phyloP scores from a whole-genome alignment of 2,888 invertebrate genomes.

The Pseudococcus jackbeardsleyi region DNA sequence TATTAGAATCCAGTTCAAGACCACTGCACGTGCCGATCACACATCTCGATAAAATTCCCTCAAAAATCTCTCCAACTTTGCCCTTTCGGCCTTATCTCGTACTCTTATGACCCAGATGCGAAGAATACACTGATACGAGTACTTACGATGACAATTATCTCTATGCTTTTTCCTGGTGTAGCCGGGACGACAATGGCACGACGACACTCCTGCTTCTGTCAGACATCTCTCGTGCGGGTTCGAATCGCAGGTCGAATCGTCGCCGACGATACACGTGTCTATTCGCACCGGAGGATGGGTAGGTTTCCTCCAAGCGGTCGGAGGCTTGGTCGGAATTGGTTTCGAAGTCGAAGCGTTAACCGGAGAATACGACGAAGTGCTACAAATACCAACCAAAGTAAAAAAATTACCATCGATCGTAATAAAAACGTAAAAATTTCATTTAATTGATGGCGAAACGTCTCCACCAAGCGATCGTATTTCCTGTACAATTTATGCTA shows the following conservation, averaged over 20 bases:
- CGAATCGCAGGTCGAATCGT: slow-evolving; percentile 89
- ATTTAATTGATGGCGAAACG: neutral
- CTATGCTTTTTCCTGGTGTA: slow-evolving; percentile 77
- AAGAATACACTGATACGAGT: neutral
- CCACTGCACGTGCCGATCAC: too few species aligned
- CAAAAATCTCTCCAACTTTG: neutral
- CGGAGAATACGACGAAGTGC: slow-evolving; percentile 65
- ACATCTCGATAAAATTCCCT: neutral
- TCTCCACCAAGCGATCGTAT: neutral
- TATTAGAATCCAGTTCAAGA: too few species aligned
- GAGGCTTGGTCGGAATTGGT: slow-evolving; percentile 52
- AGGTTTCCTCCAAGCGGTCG: slow-evolving; percentile 72
- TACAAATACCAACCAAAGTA: neutral
- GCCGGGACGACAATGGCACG: slow-evolving; percentile 88
- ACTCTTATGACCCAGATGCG: neutral
- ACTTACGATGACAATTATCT: slow-evolving; percentile 79
- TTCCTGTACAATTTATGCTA: neutral
- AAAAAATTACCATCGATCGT: neutral
- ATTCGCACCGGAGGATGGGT: slow-evolving; percentile 83
- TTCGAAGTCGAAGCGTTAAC: slow-evolving; percentile 59
- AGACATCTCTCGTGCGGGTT: slow-evolving; percentile 89
- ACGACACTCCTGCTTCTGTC: slow-evolving; percentile 88
- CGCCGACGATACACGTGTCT: slow-evolving; percentile 94
- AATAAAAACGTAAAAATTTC: neutral
- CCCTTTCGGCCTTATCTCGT: neutral